phyloP scores from a whole-genome alignment of 1,140 invertebrate genomes.

The Grapholita molesta region DNA sequence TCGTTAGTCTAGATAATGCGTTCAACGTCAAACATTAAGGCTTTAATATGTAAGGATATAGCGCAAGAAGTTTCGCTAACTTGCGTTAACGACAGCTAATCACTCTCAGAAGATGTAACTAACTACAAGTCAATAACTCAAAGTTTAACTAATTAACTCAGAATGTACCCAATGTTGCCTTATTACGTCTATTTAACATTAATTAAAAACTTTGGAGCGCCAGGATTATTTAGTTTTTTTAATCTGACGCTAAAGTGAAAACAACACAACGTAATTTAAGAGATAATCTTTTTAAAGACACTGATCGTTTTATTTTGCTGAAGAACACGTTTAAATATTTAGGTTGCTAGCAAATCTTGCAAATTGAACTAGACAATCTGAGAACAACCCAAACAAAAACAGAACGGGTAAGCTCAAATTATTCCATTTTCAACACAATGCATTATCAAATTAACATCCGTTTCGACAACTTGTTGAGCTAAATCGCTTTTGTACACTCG shows the following conservation, averaged over 20 bases:
- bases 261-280: background rate
- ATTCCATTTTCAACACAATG: conserved; percentile 29
- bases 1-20: background rate
- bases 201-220: conserved; percentile 28
- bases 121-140: conserved; percentile 37
- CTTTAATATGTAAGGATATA: conserved; percentile 6
- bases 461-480: conserved; percentile 10
- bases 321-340: background rate
- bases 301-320: background rate
- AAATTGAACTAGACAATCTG: conserved; percentile 26
- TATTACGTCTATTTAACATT: conserved; percentile 34
- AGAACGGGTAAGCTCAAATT: conserved; percentile 25
- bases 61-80: background rate
- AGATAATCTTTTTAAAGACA: background rate
- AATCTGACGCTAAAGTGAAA: background rate
- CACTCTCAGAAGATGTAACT: conserved; percentile 13
- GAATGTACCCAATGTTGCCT: conserved; percentile 23
- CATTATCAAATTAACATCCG: conserved; percentile 29
- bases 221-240: background rate
- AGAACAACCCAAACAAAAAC: conserved; percentile 27
- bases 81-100: conserved; percentile 15
- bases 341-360: conserved; percentile 11
- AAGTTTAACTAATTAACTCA: conserved; percentile 42
- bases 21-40: conserved; percentile 1
- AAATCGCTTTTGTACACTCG: conserved; percentile 21